Evolutionary conservation across 2,797 vertebrate genomes (phyloP), one percentile per base, ranked within the genome.

Genomic region (Hydrolagus colliei): DNA sequence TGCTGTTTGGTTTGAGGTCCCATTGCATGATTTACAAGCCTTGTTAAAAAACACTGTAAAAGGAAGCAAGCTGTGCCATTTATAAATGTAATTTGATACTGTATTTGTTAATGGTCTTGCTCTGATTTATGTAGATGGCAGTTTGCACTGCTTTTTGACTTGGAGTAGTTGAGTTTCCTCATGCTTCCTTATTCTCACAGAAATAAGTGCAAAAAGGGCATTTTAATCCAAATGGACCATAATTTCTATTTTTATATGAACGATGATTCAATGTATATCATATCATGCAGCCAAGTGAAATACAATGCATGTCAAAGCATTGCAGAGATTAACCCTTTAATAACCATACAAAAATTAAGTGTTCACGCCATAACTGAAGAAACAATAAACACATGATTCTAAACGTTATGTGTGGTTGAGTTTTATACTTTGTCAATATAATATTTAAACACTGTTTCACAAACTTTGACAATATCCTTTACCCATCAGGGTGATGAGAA

Each of bases 1-100:
- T 93, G 93, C 95, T 95, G 91, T 96, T 96, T 95, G 94, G 94
- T 89, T 93, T 92, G 92, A 95, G 92, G 91, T 95, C 93, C 91
- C 92, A 92, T 92, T 91, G 92, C 94, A 93, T 98, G 96, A 98
- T 98, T 98, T 99, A 98, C 95, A 95, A 94, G 95, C 94, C 96
- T 96, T 96, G 96, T 97, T 97, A 97, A 96, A 94, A 97, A 96
- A 95, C 93, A 93, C 92, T 93, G 93, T 96, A 95, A 96, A 93
- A 94, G 91, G 92, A 95, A 94, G 93, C 94, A 94, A 94, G 95
- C 95, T 93, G 93, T 91, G 91, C 93, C 95, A 95, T 98, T 97
- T 96, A 94, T 95, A 95, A 93, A 94, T 95, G 95, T 96, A 96
- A 97, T 97, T 94, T 94, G 96, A 97, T 95, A 93, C 94, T 92